Base-by-base conservation (phyloP, 2,888 invertebrate genomes). In the Sinotaia quadrata region DNA sequence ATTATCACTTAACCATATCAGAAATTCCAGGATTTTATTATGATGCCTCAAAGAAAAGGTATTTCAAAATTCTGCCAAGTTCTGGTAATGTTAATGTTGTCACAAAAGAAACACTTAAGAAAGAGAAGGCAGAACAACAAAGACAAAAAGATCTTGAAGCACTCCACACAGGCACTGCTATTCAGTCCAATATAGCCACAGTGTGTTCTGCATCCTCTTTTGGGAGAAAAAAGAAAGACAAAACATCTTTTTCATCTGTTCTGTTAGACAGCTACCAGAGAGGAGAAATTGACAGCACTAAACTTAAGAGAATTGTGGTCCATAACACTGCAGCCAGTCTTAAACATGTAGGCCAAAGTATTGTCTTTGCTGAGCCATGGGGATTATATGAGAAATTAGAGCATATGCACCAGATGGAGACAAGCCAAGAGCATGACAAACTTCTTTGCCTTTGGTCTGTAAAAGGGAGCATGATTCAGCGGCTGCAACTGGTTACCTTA, bases 21-120 rank as follows among this genome's bases (percentile, higher is more conserved):
- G 77, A 84, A 52, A 81, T 86, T 36, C 86, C 86, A 61, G 86
- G 86, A 24, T 85, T 84, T 74, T 83, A 84, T 68, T 86, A 83
- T 78, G 86, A 86, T 63, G 68, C 66, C 34, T 81, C 81, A 65
- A 82, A 83, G 75, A 85, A 84, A 63, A 75, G 78, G 47, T 85
- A 85, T 68, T 86, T 84, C 73, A 81, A 81, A 57, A 84, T 86
- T 61, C 77, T 83, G 24, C 81, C 84, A n/a, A 80, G 71, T 58
- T 70, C 67, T 15, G 71, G 72, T 44, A 69, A 49, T 31, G 29
- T 37, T n/a, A 74, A 71, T 61, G 74, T 75, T 47, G 70, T 85
- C 7, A 85, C 86, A 34, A 78, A 66, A 37, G 83, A 84, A 58
- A 75, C 69, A 2, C 80, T 86, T 24, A 68, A 70, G 31, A 75